Evolutionary conservation across 2,113 vertebrate species (phyloP), one percentile per base, ranked within the genome.

Genomic region (Myotis lucifugus): DNA sequence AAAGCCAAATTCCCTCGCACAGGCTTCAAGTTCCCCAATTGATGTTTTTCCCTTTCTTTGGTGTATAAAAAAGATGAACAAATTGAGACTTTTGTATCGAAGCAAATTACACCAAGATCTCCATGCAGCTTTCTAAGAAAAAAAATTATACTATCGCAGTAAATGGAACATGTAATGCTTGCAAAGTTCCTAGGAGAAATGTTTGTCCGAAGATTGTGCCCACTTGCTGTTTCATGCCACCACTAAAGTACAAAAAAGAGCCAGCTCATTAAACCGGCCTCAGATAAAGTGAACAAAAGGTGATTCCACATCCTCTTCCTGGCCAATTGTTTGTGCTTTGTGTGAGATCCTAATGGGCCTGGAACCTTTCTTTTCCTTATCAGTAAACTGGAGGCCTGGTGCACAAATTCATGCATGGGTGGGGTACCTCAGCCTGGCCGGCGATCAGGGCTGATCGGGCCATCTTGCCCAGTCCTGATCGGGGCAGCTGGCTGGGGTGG

Each of bases 171-270:
- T 79, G 61, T 34, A 70, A 93, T 34, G 48, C 52, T 76, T 88
- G 66, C 46, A 46, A 82, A 95, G 88, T 93, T 93, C 92, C 93
- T 95, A 32, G 10, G 95, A 95, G 92, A 95, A 93, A 92, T 85
- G 95, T 88, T 50, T 52, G 85, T 70, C 81, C 42, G 40, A 34
- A 86, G 82, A 69, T 67, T 25, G 72, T 67, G 83, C 88, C 67
- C 34, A 40, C 67, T 88, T 85, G 88, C 91, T 83, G 46, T 70
- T 90, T 92, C 61, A 73, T 84, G 67, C 54, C 21, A 54, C 34
- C 52, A n/a, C n/a, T 25, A 25, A 90, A 95, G 48, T 34, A 59
- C 67, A 85, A 70, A 61, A 52, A 88, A 92, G 72, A 69, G 50
- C 61, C 78, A 82, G 95, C 37, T 95, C 88, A 74, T 95, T 95